Conservation (phyloP, 2,888 invertebrate species). For the Erynnis tages region DNA sequence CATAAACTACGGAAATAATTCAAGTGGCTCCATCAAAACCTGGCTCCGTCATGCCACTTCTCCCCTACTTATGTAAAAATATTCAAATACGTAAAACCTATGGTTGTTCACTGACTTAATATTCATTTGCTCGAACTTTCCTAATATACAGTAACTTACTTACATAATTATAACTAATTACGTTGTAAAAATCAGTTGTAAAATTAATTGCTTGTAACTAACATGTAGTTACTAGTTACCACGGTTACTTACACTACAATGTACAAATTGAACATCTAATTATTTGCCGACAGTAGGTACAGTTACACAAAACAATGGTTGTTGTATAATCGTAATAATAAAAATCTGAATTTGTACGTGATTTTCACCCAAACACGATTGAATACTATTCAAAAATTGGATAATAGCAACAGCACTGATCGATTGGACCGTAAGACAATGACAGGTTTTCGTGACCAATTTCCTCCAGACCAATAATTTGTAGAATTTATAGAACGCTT, state of each 20-base stretch:
- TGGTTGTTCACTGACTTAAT: not conserved
- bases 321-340: slow-evolving; percentile 42
- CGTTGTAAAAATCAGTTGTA: not conserved
- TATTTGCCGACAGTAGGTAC: slow-evolving; percentile 35
- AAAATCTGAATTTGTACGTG: slow-evolving; percentile 34
- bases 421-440: too few species aligned
- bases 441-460: too few species aligned
- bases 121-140: not conserved
- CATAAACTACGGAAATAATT: too few species aligned
- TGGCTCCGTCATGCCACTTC: too few species aligned
- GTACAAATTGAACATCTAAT: slow-evolving; percentile 7
- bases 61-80: too few species aligned
- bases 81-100: too few species aligned
- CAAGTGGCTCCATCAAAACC: too few species aligned
- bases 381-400: slow-evolving; percentile 32
- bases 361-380: slow-evolving; percentile 37
- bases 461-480: too few species aligned
- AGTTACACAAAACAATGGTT: slow-evolving; percentile 44
- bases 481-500: too few species aligned
- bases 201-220: slow-evolving; percentile 17
- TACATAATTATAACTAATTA: not conserved
- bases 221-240: not conserved
- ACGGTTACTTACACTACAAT: not conserved
- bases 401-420: slow-evolving; percentile 36
- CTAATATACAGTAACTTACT: not conserved